Base-by-base conservation (phyloP, 2,113 vertebrate species). In the Sander vitreus region DNA sequence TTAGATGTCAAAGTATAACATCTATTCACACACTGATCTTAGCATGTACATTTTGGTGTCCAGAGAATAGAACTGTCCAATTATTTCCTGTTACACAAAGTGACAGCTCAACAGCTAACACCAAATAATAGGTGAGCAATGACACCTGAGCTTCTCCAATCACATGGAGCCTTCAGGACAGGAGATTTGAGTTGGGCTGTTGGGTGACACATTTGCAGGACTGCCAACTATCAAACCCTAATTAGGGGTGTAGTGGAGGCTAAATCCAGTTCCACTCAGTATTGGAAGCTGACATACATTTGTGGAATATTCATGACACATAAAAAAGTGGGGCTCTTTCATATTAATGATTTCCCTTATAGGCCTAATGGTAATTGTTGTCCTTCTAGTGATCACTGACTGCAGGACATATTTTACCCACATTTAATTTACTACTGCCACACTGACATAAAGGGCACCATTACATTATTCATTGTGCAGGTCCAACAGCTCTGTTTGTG, bases 201-300 rank as follows among this genome's bases (percentile, higher is more conserved):
- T 55, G 25, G 62, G 50, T 58, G 66, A 65, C 69, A 74, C 63
- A 63, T 60, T 74, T 27, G 63, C 50, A 19, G 13, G 6, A 27
- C 51, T 66, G 70, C 71, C 45, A 80, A 58, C 53, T 36, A 63
- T 69, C 66, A 68, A 76, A 73, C 73, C 51, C 53, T 67, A 64
- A 63, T 68, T 59, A 68, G 10, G 16, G n/a, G n/a, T 21, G 54
- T 55, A 62, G 60, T 14, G 48, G 55, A 30, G 27, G n/a, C 15
- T 54, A 39, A 54, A 62, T 66, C 53, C 51, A 76, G 3, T 19
- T 58, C 6, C 7, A 63, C 39, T 65, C 33, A 18, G 60, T 18
- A 45, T 51, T 58, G 55, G 2, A 36, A 50, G 45, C 51, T 80
- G 65, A 66, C 36, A 8, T n/a, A n/a, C 23, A 21, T 59, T 71